A percentile compares a stretch with the other conserved stretches of the same genome.
These are phyloP conservation scores for Protobothrops mucrosquamatus DNA, from an alignment of 2,113 vertebrate genomes.

Conservation along the genomic window DNA sequence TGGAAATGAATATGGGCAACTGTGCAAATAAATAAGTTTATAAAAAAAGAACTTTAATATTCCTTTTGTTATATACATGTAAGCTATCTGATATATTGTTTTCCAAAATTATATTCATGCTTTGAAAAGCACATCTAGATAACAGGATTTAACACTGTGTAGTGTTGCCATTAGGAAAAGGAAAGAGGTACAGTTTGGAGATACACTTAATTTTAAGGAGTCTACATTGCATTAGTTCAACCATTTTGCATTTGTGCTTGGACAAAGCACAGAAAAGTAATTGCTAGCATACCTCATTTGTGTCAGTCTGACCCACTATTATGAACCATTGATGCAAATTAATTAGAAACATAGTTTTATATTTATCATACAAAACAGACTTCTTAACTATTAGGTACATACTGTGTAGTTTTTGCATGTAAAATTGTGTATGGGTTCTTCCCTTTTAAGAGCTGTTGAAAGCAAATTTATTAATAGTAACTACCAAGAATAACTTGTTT, in stretches of 20 bases:
- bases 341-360: background rate
- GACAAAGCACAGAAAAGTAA: background rate
- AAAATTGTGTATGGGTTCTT: background rate
- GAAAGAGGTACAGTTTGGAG: background rate
- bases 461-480: background rate
- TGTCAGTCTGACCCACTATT: background rate
- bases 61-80: background rate
- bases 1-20: background rate
- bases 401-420: background rate
- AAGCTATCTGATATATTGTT: background rate
- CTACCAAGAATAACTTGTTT: background rate
- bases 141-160: background rate
- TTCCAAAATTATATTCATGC: background rate
- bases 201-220: background rate
- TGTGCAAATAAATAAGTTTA: conserved; percentile 1
- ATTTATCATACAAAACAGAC: background rate
- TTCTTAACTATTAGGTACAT: background rate
- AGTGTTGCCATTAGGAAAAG: background rate
- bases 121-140: background rate
- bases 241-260: background rate
- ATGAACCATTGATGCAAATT: background rate
- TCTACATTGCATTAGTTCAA: background rate
- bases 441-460: background rate
- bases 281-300: background rate
- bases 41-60: background rate